Evolutionary conservation across 2,797 vertebrate species (phyloP).

Genomic region (Pyrrhura leucotis): DNA sequence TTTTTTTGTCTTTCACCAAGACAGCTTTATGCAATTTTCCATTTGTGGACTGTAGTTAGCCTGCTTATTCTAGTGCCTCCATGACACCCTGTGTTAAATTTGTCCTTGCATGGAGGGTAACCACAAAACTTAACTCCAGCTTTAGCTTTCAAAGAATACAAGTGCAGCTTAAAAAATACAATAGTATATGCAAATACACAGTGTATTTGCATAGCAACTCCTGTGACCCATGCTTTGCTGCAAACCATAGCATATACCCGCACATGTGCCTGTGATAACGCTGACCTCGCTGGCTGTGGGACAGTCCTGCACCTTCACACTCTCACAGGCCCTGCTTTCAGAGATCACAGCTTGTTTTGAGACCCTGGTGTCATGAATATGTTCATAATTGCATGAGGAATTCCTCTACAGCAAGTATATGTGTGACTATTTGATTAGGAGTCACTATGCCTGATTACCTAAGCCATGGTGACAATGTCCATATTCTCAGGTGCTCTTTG

Average conservation of each 20-base stretch:
- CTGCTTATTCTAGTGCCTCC: neutral
- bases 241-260: rapidly evolving
- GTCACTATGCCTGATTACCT: no score
- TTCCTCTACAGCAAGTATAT: neutral
- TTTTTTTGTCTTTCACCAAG: neutral
- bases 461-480: rapidly evolving
- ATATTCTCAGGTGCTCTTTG: neutral
- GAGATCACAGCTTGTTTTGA: neutral
- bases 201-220: neutral
- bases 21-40: neutral
- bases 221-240: neutral
- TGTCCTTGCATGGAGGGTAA: neutral
- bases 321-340: rapidly evolving
- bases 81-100: neutral
- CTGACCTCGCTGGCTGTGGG: neutral
- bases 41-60: neutral
- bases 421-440: neutral
- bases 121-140: neutral
- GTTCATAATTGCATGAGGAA: neutral
- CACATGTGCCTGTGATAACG: rapidly evolving
- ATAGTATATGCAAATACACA: neutral
- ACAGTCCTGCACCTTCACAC: neutral
- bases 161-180: neutral
- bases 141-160: neutral
- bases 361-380: no score